Base-by-base conservation (phyloP, 2,113 vertebrate species). In the Myodes glareolus region DNA sequence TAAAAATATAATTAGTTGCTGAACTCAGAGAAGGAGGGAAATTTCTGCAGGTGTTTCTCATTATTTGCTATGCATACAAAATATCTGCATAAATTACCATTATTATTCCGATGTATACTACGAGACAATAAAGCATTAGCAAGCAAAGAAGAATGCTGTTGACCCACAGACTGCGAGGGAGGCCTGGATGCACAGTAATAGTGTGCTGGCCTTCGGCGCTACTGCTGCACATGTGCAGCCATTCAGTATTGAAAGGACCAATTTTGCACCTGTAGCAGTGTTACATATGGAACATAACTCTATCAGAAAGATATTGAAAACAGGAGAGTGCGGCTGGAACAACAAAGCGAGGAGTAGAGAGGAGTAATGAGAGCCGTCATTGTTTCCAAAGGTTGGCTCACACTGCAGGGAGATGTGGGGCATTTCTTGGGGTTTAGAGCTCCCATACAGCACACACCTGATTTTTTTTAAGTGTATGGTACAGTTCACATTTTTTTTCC, bases 1-100 rank as follows among this genome's bases (percentile, higher is more conserved):
- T 99, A 99, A 99, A 99, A 99, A 99, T 99, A 99, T 99, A 99
- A 99, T 99, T 99, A 99, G 99, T 99, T 99, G 98, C 99, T 99
- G 98, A 99, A 99, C 99, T 99, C 99, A 97, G 98, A 99, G 99
- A 99, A 98, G 99, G 99, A 99, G 99, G 98, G 98, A 98, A 98
- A 98, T 98, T 99, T 99, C 98, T 98, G 99, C 99, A 99, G 99
- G 99, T 99, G 99, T 99, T 98, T 99, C 98, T 99, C 98, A 99
- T 99, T 98, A 99, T 99, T 99, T 99, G 98, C 98, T 98, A 98
- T 99, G 99, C 99, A 99, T 98, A 98, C 98, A 98, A 99, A 99
- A 99, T 99, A 99, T 99, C 98, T 98, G 98, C 99, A 99, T 99
- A 99, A 99, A 99, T 99, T 99, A 99, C 98, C 99, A 99, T 99